phyloP scores from a whole-genome alignment of 2,888 invertebrate genomes.

The Girardia tigrina region DNA sequence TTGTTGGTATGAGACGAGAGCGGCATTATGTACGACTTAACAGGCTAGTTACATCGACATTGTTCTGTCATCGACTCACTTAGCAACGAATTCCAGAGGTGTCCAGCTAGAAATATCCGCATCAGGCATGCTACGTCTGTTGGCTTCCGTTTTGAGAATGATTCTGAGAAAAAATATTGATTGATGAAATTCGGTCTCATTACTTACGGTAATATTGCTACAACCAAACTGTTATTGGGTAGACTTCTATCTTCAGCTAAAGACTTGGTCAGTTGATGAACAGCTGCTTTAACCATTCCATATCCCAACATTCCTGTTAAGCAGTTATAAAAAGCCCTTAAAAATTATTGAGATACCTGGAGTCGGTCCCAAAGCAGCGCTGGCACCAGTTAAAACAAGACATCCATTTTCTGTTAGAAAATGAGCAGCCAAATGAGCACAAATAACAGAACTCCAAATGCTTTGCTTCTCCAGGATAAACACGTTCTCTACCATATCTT shows the following conservation, averaged over 20 bases:
- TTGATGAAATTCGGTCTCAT: too few relatives aligned
- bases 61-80: too few relatives aligned
- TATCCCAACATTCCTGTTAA: constrained; percentile 54
- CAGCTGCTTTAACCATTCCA: constrained; percentile 63
- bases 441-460: constrained; percentile 86
- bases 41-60: too few relatives aligned
- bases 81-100: constrained; percentile 68
- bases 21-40: too few relatives aligned
- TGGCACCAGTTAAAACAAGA: constrained; percentile 83
- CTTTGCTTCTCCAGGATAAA: constrained; percentile 69
- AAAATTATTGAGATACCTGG: constrained; percentile 51
- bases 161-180: constrained; percentile 52
- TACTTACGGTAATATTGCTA: constrained; percentile 71
- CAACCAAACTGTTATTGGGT: constrained; percentile 62
- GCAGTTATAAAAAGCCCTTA: too few relatives aligned
- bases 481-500: not conserved
- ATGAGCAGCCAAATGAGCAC: constrained; percentile 70
- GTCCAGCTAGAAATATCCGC: constrained; percentile 86
- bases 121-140: constrained; percentile 89
- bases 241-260: constrained; percentile 66
- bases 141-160: constrained; percentile 93
- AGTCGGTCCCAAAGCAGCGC: constrained; percentile 64
- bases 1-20: too few relatives aligned
- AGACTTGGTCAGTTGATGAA: constrained; percentile 81
- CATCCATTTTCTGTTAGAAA: constrained; percentile 76